Percentiles rank a stretch among this genome's conserved stretches.
Conservation (phyloP, 1,140 invertebrate species). For the Uloborus diversus region DNA sequence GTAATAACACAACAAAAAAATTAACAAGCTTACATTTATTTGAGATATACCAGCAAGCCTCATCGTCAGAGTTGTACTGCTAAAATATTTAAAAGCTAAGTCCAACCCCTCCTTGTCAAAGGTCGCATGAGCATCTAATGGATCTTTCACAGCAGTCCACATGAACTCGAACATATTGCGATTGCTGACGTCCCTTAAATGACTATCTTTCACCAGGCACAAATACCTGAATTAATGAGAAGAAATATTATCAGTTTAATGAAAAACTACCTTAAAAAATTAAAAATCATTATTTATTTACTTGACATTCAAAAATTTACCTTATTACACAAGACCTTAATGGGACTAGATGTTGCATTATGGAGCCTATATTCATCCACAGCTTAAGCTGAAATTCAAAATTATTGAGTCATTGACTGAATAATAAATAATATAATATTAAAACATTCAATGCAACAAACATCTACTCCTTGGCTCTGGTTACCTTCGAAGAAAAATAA, state of each 20-base stretch:
- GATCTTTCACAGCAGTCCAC: conserved; percentile 93
- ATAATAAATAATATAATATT: too few species aligned
- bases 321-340: conserved; percentile 83
- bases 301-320: too few species aligned
- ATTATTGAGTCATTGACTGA: too few species aligned
- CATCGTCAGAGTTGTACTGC: conserved; percentile 91
- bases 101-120: conserved; percentile 91
- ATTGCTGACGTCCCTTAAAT: conserved; percentile 83
- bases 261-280: too few species aligned
- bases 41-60: conserved; percentile 89
- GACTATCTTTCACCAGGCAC: conserved; percentile 91
- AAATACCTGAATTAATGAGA: conserved; percentile 73
- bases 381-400: conserved; percentile 75
- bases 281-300: background rate
- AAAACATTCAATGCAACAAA: too few species aligned
- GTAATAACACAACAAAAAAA: background rate
- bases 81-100: conserved; percentile 94
- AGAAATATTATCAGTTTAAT: background rate
- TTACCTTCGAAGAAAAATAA: too few species aligned
- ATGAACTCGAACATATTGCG: conserved; percentile 95
- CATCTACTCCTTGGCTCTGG: too few species aligned
- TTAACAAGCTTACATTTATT: conserved; percentile 74
- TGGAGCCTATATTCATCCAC: conserved; percentile 92
- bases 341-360: conserved; percentile 87
- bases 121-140: conserved; percentile 82